Conservation (phyloP, 2,888 invertebrate genomes). For the Rosalia funebris region DNA sequence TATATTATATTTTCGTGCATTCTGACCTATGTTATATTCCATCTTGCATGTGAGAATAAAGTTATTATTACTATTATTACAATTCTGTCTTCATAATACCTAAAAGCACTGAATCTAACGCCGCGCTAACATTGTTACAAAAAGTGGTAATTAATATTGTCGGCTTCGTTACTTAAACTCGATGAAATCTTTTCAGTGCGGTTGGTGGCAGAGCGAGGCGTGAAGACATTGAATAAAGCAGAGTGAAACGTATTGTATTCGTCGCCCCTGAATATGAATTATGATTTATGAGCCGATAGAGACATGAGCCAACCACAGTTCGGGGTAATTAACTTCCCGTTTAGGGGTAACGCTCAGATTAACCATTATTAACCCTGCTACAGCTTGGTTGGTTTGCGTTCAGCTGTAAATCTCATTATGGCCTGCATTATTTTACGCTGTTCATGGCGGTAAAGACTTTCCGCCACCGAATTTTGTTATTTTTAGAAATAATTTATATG, state of each 20-base stretch:
- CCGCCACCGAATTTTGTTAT: neutral
- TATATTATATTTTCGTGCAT: too few relatives aligned
- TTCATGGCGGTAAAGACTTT: neutral
- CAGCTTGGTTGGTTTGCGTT: constrained; percentile 22
- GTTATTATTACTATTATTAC: too few relatives aligned
- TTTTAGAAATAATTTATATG: neutral
- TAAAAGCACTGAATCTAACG: too few relatives aligned
- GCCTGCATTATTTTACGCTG: constrained; percentile 4
- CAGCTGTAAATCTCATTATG: constrained; percentile 23
- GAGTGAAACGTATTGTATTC: constrained; percentile 52
- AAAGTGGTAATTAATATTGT: constrained; percentile 17
- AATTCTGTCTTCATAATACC: too few relatives aligned
- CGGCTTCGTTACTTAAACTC: constrained; percentile 11
- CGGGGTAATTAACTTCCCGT: constrained; percentile 63
- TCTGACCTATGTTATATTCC: too few relatives aligned
- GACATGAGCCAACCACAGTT: constrained; percentile 62
- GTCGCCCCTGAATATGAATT: constrained; percentile 58
- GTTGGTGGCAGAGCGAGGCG: constrained; percentile 52
- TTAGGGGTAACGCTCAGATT: constrained; percentile 51
- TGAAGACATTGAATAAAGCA: constrained; percentile 51
- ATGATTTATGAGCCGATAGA: constrained; percentile 62
- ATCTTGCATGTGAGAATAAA: too few relatives aligned
- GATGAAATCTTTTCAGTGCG: constrained; percentile 22
- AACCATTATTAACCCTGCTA: constrained; percentile 46
- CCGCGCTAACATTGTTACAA: neutral